A percentile compares a stretch with the other conserved stretches of the same genome.
Conservation (phyloP, 1,140 invertebrate genomes). For the Watersipora subatra region DNA sequence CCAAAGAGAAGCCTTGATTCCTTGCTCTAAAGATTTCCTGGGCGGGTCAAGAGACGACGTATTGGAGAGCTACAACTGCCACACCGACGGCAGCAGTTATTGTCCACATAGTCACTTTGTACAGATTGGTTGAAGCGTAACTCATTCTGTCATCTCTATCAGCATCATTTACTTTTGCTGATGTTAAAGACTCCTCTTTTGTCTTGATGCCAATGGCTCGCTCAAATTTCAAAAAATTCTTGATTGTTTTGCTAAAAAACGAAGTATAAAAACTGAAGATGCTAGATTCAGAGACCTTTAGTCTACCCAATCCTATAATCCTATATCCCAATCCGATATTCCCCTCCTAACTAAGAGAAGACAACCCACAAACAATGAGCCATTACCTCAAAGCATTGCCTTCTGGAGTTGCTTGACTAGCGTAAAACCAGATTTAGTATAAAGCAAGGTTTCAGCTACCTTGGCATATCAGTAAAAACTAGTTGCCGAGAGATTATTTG, state of each 20-base stretch:
- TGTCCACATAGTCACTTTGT: slow-evolving; percentile 22
- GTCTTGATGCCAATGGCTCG: slow-evolving; percentile 4
- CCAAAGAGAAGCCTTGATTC: too few species aligned
- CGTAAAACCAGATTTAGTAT: too few species aligned
- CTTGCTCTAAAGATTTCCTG: too few species aligned
- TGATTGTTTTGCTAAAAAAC: background rate
- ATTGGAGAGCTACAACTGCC: slow-evolving; percentile 12
- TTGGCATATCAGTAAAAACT: too few species aligned
- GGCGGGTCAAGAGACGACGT: slow-evolving; percentile 4
- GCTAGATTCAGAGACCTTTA: background rate
- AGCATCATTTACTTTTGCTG: slow-evolving; percentile 3
- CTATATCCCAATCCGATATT: too few species aligned
- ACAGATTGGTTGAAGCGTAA: slow-evolving; percentile 10
- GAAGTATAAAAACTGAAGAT: background rate
- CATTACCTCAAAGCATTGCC: too few species aligned
- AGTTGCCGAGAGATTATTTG: too few species aligned
- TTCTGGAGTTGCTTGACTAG: too few species aligned
- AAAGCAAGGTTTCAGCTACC: too few species aligned
- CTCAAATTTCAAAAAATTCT: slow-evolving; percentile 1
- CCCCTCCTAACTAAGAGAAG: too few species aligned
- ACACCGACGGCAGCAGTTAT: slow-evolving; percentile 20
- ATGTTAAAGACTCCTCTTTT: background rate
- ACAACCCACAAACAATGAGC: too few species aligned
- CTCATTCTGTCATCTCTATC: slow-evolving; percentile 8
- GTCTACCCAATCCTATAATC: too few species aligned